phyloP scores from a whole-genome alignment of 2,797 vertebrate species.

The Amblyopsis hoosieri region DNA sequence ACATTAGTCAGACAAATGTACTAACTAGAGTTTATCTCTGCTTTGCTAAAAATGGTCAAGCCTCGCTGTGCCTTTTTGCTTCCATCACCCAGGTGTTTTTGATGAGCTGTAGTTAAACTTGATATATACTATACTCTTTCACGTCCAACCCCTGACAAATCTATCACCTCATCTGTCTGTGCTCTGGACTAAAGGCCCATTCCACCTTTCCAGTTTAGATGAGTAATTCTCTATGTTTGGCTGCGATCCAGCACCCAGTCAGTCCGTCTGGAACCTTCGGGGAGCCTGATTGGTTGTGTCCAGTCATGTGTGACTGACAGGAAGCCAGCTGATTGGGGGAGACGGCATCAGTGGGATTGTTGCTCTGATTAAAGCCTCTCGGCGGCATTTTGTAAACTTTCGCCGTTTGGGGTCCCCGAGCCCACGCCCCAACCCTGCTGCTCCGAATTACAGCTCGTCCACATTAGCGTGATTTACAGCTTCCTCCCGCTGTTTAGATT shows the following conservation, averaged over 20 bases:
- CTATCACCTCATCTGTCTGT: slow-evolving; percentile 65
- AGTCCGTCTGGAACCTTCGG: slow-evolving; percentile 46
- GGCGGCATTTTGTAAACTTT: slow-evolving; percentile 71
- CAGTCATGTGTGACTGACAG: slow-evolving; percentile 79
- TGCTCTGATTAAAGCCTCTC: slow-evolving; percentile 79
- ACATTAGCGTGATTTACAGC: slow-evolving; percentile 83
- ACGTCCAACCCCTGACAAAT: slow-evolving; percentile 71
- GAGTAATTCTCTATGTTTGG: slow-evolving; percentile 67
- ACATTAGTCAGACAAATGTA: neutral
- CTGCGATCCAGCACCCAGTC: slow-evolving; percentile 60
- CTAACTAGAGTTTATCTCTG: slow-evolving; percentile 32
- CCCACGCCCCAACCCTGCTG: slow-evolving; percentile 70
- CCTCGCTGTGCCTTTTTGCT: slow-evolving; percentile 42
- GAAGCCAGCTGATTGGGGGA: slow-evolving; percentile 79
- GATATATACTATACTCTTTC: slow-evolving; percentile 54
- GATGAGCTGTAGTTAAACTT: slow-evolving; percentile 65
- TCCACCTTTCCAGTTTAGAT: slow-evolving; percentile 68
- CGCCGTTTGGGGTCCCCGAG: slow-evolving; percentile 59
- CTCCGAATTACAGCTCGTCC: slow-evolving; percentile 78
- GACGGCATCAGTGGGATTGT: slow-evolving; percentile 73
- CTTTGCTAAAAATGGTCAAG: slow-evolving; percentile 46
- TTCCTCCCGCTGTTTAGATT: slow-evolving; percentile 83
- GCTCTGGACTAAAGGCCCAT: slow-evolving; percentile 73
- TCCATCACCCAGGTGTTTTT: slow-evolving; percentile 59
- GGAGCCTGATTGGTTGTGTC: slow-evolving; percentile 66